Evolutionary conservation across 2,888 invertebrate genomes (phyloP), one percentile per base, ranked within the genome.

Genomic region (Erebia ligea): DNA sequence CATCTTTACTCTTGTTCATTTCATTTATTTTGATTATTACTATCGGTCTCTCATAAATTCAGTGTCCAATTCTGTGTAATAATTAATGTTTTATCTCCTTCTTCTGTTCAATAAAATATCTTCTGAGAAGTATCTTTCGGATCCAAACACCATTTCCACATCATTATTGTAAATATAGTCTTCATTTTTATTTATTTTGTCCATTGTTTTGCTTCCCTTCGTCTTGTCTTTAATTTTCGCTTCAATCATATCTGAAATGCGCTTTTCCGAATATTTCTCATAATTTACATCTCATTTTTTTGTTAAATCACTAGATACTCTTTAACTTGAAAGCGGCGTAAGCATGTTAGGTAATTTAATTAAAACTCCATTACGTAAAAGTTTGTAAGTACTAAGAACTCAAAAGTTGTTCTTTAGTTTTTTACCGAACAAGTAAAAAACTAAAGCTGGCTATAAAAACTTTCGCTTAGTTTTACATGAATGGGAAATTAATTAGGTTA

Each of bases 271-370:
- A 45, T 45, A 11, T 45, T 45, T 45, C 2, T 11, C 13, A 45
- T 45, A 11, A 45, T 45, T 45, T 11, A 45, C 11, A 2, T 45
- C 45, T 11, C 11, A 45, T 45, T 45, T 45, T 45, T 11, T 45
- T 45, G 45, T 45, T 13, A 45, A 40, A 40, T 6, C 15, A 48
- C 13, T 48, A 5, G 2, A 1, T n/a, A 8, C 13, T 5, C 15
- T 52, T 52, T 52, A 56, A 56, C 56, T 56, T 25, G 1, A 2
- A 2, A 13, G 21, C 13, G 10, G 56, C 25, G 11, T 25, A 6
- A 9, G 56, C 54, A 54, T 54, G 19, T 25, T 15, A n/a, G n/a
- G n/a, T n/a, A 57, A 57, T 57, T 57, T 9, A 57, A 25, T 57
- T 57, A 57, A 57, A 15, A 15, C 21, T 57, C 56, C 15, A 57